Evolutionary conservation across 2,888 invertebrate species (phyloP), one percentile per base, ranked within the genome.

Genomic region (Eupithecia subfuscata): DNA sequence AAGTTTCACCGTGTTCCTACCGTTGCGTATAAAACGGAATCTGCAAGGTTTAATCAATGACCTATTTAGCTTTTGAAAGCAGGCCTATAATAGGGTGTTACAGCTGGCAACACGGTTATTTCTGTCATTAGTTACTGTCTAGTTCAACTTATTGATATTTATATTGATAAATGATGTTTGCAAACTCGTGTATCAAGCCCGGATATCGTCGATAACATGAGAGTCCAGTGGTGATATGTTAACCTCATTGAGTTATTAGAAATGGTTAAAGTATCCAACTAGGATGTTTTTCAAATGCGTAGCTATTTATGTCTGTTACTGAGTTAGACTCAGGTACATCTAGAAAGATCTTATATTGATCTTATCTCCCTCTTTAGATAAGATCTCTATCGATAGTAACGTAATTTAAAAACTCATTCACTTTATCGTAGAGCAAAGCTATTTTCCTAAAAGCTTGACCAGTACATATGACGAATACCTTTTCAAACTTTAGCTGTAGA

Each of bases 61-160:
- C 56, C 56, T 22, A 22, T 12, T 56, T 56, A 4, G 56, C 1
- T 56, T 60, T 25, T 60, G 60, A 25, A 60, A 22, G 4, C 11
- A 11, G 22, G 60, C 12, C 14, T 25, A 14, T 60, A 25, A 25
- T 14, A 60, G 60, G 1, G 14, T 60, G 60, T 60, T 25, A 60
- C 60, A 60, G 60, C 25, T 25, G 60, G 60, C 6, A 60, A 60
- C 60, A 60, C 60, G 12, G 60, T 60, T 60, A 60, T 60, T 25
- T 60, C 12, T 25, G 25, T 25, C 60, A 60, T 60, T 60, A 60
- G 25, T 60, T 60, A 60, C 60, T 60, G 60, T 60, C 60, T 60
- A 60, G 60, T 60, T 25, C 25, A 60, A 60, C 25, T 73, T 92
- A 92, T 93, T 92, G 92, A 92, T 93, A 92, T 92, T 92, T 89